These are phyloP conservation scores for Patella vulgata DNA, from an alignment of 1,140 invertebrate genomes.

Conservation along the genomic window DNA sequence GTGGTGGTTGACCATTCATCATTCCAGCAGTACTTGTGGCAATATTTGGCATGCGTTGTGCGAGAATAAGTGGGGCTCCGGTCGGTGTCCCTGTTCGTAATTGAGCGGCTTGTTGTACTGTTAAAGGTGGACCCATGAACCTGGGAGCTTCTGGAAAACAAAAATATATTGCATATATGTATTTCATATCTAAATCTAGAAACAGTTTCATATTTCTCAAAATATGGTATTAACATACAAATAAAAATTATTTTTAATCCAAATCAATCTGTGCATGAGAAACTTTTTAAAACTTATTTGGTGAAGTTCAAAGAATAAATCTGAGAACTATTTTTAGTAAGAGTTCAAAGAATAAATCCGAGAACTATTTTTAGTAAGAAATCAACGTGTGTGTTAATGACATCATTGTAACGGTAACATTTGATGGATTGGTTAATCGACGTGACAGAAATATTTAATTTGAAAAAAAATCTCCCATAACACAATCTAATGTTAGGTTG, in stretches of 20 bases:
- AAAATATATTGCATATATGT: conserved; percentile 1
- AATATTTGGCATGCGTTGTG: conserved; percentile 47
- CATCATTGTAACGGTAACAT: no score
- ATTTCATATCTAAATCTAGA: background rate
- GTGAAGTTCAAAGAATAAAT: no score
- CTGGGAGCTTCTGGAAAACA: conserved; percentile 48
- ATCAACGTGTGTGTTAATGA: no score
- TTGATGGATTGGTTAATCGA: no score
- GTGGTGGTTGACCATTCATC: conserved; percentile 56
- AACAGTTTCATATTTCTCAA: background rate
- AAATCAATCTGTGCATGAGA: background rate
- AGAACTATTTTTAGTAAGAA: no score
- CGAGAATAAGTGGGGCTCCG: conserved; percentile 51
- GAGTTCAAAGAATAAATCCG: no score
- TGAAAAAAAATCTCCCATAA: no score
- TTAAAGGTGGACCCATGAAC: conserved; percentile 46
- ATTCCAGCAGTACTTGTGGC: conserved; percentile 36
- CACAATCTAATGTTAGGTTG: no score
- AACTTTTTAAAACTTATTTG: background rate
- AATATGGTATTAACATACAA: background rate
- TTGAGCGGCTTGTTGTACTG: conserved; percentile 34
- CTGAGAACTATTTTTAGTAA: no score
- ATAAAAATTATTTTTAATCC: background rate
- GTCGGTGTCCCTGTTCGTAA: conserved; percentile 46
- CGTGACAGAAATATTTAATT: no score